Evolutionary conservation across 2,113 vertebrate genomes (phyloP).

Genomic region (Nyctereutes procyonoides): DNA sequence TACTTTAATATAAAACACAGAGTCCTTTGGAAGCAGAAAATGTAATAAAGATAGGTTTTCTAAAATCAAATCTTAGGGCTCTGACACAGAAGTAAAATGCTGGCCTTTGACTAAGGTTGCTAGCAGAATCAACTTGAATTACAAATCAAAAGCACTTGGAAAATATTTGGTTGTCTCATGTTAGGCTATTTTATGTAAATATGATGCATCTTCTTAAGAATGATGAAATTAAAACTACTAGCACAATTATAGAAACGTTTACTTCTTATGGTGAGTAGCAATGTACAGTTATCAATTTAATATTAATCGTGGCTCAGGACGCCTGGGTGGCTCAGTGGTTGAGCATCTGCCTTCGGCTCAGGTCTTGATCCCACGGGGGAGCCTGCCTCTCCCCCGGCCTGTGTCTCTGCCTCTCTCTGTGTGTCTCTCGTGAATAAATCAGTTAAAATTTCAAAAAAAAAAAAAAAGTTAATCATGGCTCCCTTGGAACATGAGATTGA

Average conservation of each 20-base stretch:
- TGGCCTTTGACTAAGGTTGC: slow-evolving; percentile 27
- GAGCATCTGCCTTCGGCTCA: no score
- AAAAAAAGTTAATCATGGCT: not conserved
- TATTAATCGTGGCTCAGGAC: not conserved
- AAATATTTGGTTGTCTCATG: slow-evolving; percentile 16
- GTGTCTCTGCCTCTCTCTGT: no score
- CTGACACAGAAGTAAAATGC: slow-evolving; percentile 12
- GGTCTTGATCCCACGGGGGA: no score
- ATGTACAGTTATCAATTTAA: not conserved
- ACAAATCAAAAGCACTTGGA: slow-evolving; percentile 64
- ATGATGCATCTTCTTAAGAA: slow-evolving; percentile 4
- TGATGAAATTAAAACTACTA: slow-evolving; percentile 30
- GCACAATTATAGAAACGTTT: not conserved
- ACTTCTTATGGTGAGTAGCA: not conserved
- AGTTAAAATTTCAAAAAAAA: no score
- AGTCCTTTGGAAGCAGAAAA: slow-evolving; percentile 72
- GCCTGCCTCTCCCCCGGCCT: no score
- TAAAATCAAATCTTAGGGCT: slow-evolving; percentile 66
- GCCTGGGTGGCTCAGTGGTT: no score
- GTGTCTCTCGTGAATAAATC: no score
- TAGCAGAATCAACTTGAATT: slow-evolving; percentile 45
- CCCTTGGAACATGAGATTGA: not conserved
- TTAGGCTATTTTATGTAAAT: slow-evolving; percentile 42
- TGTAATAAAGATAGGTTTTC: slow-evolving; percentile 75
- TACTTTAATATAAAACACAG: slow-evolving; percentile 75